Base-by-base conservation (phyloP, 2,113 vertebrate genomes). In the Nothocercus julius region DNA sequence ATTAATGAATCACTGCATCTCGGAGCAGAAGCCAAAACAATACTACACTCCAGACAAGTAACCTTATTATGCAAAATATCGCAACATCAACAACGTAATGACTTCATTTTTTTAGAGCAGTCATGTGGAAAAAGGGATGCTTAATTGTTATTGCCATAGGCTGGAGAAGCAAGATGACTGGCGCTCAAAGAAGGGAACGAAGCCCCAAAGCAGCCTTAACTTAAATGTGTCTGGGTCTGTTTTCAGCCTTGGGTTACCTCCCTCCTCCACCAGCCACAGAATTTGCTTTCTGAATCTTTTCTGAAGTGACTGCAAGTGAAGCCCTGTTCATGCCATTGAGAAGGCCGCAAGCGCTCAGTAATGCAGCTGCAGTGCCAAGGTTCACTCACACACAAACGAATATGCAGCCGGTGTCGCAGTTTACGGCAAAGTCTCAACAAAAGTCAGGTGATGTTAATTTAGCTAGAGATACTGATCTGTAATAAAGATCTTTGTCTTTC, bases 251-350 rank as follows among this genome's bases (percentile, higher is more conserved):
- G 62, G 9, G 15, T 58, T 75, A 72, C 62, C 34, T 86, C 40
- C 62, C 34, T 86, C 40, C 32, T 40, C 72, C 84, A 59, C 11
- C 58, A 94, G 64, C 1, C 15, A 21, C 4, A 7, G 12, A 22
- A 38, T 84, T 90, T 82, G 51, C 8, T 49, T 67, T 91, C 32
- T 38, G 36, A 2, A 4, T 7, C 40, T 47, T 78, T 45, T 42
- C 17, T 47, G 45, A 47, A 45, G 45, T 19, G 45, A 45, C 45
- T 45, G 17, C 18, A 7, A 45, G 45, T 45, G 45, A 45, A 47
- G 45, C 45, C 45, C 45, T 47, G 18, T 47, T 47, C 7, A 18
- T 40, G 24, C 0, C 0, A 36, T 15, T n/a, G 61, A 11, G 38
- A 72, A 62, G 64, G 30, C 45, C 34, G 11, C 18, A 13, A 40